Base-by-base conservation (phyloP, 2,113 vertebrate genomes). In the Pterophyllum scalare region DNA sequence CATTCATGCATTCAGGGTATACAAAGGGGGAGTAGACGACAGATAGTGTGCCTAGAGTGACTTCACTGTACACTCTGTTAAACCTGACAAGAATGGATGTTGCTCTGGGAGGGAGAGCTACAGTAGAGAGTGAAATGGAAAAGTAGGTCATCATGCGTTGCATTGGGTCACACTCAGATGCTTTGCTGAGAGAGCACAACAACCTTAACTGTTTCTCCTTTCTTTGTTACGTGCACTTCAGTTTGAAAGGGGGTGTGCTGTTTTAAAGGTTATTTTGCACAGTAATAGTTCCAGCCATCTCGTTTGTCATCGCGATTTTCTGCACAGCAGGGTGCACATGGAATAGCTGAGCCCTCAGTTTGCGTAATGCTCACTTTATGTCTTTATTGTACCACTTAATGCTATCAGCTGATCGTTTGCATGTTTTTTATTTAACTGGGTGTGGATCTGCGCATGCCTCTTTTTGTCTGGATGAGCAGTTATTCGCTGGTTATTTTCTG, bases 131-230 rank as follows among this genome's bases (percentile, higher is more conserved):
- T 74, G 87, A 88, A 74, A 84, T 59, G 64, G 86, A 84, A 95
- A 96, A 95, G 93, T 96, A 96, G 95, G 95, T 95, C 95, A 96
- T 79, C 79, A 49, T 87, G 89, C 90, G 90, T 75, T 89, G 67
- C 81, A 67, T 88, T 91, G 88, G 90, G 91, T 94, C 93, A 91
- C 87, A 91, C 83, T 93, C 83, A 20, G 74, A 91, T 77, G 77
- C 89, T 88, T 88, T 88, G 79, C 90, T 84, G 89, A 81, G 86
- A 79, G 77, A 89, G 84, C 82, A 19, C 79, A 77, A 83, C 84
- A 70, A 85, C 86, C 82, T 75, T 91, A 86, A 81, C 2, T 77
- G 61, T 90, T 74, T 87, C 81, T 89, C 46, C 65, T 75, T 87
- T 26, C 67, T 31, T 56, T 74, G 31, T 75, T 83, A 52, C 40